Conservation (phyloP, 2,888 invertebrate species). For the Hirtodrosophila histrioides region DNA sequence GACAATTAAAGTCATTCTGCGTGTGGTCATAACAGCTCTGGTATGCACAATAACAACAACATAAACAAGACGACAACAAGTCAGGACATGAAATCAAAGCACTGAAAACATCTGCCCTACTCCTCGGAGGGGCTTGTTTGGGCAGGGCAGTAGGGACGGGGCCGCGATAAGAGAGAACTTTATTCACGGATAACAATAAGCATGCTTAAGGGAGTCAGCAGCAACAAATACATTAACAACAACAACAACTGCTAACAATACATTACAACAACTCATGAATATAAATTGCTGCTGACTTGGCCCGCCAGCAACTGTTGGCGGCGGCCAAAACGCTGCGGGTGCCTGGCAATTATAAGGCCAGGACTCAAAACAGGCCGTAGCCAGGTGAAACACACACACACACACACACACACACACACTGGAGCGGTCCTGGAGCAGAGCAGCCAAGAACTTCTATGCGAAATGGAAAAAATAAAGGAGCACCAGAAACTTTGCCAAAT, state of each 20-base stretch:
- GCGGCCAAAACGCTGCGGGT: conserved; percentile 58
- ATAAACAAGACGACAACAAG: conserved; percentile 32
- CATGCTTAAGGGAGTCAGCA: conserved; percentile 67
- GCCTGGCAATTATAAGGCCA: conserved; percentile 71
- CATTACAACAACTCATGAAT: conserved; percentile 77
- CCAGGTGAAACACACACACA: conserved; percentile 36
- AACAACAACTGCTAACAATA: conserved; percentile 50
- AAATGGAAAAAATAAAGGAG: conserved; percentile 2
- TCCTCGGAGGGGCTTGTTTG: conserved; percentile 7
- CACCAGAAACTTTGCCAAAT: conserved; percentile 40
- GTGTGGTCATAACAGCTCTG: conserved; percentile 60
- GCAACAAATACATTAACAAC: conserved; percentile 27
- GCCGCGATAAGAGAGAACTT: conserved; percentile 77
- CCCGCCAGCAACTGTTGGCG: conserved; percentile 42
- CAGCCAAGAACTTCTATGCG: conserved; percentile 9
- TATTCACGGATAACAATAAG: conserved; percentile 78
- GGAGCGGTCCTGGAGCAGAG: not conserved
- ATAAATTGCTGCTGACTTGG: conserved; percentile 72
- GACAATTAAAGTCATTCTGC: conserved; percentile 70
- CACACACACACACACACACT: not conserved
- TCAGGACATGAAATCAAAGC: conserved; percentile 64
- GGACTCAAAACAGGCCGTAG: conserved; percentile 11
- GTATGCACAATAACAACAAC: conserved; percentile 43
- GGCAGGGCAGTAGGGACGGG: not conserved
- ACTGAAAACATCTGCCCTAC: conserved; percentile 44